Percentiles rank a stretch among this genome's conserved stretches.
These are phyloP conservation scores for Eumerus sabulonum DNA, from an alignment of 2,888 invertebrate species.

Conservation along the genomic window DNA sequence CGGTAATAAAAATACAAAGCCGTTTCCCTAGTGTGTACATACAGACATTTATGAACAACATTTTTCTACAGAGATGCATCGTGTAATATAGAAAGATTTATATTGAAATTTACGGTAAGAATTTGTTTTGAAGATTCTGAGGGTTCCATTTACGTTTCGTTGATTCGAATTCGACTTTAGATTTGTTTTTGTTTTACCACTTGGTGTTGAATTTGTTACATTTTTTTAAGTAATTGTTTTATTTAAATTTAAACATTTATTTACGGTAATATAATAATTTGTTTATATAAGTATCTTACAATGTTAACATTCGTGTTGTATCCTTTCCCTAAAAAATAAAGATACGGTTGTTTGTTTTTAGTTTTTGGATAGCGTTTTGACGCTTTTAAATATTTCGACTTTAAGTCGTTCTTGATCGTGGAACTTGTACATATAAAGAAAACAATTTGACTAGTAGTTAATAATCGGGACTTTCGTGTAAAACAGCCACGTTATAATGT, in stretches of 20 bases:
- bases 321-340: neutral
- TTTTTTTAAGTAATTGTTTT: constrained; percentile 15
- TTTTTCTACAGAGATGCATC: too few species aligned
- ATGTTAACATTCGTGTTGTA: constrained; percentile 56
- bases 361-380: too few species aligned
- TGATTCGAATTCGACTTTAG: constrained; percentile 41
- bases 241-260: constrained; percentile 40
- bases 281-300: constrained; percentile 43
- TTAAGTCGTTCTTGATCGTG: constrained; percentile 3
- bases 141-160: constrained; percentile 35
- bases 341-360: too few species aligned
- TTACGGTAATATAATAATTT: constrained; percentile 18
- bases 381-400: too few species aligned
- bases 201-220: constrained; percentile 17
- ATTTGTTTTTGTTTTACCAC: constrained; percentile 3
- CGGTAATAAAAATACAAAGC: neutral
- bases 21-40: neutral
- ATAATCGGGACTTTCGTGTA: neutral
- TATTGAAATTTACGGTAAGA: too few species aligned
- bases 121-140: too few species aligned
- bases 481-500: neutral
- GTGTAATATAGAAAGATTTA: too few species aligned
- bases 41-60: too few species aligned
- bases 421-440: too few species aligned
- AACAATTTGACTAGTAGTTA: neutral